These are phyloP conservation scores for Euzetes globulus DNA, from an alignment of 2,888 invertebrate species.

Conservation along the genomic window DNA sequence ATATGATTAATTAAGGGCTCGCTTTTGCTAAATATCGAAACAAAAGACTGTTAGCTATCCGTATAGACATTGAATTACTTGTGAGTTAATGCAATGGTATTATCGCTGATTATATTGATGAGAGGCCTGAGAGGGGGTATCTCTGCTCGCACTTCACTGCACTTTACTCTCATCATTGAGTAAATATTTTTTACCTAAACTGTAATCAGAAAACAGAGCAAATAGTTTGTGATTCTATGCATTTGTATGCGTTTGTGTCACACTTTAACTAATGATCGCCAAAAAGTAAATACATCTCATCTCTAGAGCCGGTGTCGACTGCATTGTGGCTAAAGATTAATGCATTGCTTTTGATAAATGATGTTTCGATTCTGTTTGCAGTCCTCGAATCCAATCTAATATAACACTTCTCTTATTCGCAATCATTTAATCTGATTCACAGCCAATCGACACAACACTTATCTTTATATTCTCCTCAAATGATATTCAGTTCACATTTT, in stretches of 20 bases:
- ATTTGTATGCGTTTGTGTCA: not conserved
- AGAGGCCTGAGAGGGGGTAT: not conserved
- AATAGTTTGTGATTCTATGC: not conserved
- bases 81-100: not conserved
- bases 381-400: not conserved
- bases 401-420: not conserved
- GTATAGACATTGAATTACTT: not conserved
- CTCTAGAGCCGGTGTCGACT: slow-evolving; percentile 3
- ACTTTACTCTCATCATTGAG: slow-evolving; percentile 22
- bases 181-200: slow-evolving; percentile 27
- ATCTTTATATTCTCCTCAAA: not conserved
- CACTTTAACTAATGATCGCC: slow-evolving; percentile 10
- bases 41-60: slow-evolving; percentile 5
- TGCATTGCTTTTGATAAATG: not conserved
- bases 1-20: slow-evolving; percentile 23
- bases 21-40: slow-evolving; percentile 5
- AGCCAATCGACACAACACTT: not conserved
- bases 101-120: slow-evolving; percentile 16
- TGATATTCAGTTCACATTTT: not conserved
- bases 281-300: slow-evolving; percentile 13
- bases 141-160: not conserved
- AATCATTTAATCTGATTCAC: not conserved
- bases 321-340: not conserved
- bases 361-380: slow-evolving; percentile 5
- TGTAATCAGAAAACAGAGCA: not conserved